phyloP scores from a whole-genome alignment of 1,140 invertebrate genomes.

The Orchestia grillus region DNA sequence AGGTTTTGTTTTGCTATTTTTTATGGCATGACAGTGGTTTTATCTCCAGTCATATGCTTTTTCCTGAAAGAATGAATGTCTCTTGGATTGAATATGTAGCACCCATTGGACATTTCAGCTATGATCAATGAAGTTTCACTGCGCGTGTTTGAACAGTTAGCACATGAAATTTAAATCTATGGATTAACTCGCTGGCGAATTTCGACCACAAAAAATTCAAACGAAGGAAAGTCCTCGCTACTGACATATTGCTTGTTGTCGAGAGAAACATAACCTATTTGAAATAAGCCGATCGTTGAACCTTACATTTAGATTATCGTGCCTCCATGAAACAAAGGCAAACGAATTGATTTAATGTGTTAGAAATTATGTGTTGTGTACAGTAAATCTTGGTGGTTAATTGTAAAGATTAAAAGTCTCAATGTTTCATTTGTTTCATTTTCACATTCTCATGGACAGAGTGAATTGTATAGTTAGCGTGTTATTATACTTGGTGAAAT shows the following conservation, averaged over 20 bases:
- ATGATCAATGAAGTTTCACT: not conserved
- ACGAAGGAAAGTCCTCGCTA: not conserved
- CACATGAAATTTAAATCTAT: not conserved
- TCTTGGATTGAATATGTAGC: not conserved
- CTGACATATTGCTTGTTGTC: not conserved
- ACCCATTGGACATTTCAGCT: not conserved
- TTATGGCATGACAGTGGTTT: not conserved
- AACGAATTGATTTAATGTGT: slow-evolving; percentile 4
- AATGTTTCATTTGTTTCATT: not conserved
- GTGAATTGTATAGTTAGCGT: not conserved
- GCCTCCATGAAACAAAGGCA: not conserved
- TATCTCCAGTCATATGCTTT: not conserved
- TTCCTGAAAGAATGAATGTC: not conserved
- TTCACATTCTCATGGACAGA: not conserved
- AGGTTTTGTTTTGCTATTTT: not conserved
- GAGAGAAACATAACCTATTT: not conserved
- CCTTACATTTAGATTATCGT: not conserved
- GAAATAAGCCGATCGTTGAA: not conserved
- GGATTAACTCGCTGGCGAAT: not conserved
- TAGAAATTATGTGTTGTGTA: slow-evolving; percentile 23
- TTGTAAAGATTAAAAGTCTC: slow-evolving; percentile 20
- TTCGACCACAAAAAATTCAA: not conserved
- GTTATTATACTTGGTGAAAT: not conserved
- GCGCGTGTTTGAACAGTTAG: not conserved
- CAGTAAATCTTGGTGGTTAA: slow-evolving; percentile 13